Evolutionary conservation across 2,113 vertebrate genomes (phyloP), one percentile per base, ranked within the genome.

Genomic region (Syngnathus scovelli): DNA sequence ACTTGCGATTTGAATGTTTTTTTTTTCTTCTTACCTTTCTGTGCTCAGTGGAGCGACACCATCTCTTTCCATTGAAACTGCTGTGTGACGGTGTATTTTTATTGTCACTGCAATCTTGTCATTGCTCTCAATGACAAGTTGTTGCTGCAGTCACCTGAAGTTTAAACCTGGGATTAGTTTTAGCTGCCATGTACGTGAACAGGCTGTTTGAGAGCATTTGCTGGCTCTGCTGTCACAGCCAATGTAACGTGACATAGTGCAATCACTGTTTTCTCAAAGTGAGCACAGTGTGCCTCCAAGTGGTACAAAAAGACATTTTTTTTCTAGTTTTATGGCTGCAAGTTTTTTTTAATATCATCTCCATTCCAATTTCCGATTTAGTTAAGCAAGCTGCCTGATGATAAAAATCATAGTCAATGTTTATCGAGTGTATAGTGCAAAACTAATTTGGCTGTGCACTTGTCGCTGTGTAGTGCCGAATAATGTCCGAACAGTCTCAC

Each of bases 81-180:
- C 68, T 73, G 44, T 66, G 68, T 75, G 72, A 80, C 69, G 68
- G 61, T 44, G 61, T 82, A 70, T 80, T 81, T 71, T 70, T 44
- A 69, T 79, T 71, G 72, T 82, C 67, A 59, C 70, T 78, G 68
- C 70, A 69, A 44, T 79, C 69, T 70, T 52, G 66, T 75, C 73
- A 81, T 75, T 80, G 69, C 74, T 63, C 78, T 80, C 76, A 81
- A 69, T 84, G 76, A 76, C 59, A 51, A 59, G 75, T 81, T 77
- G 74, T 60, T 5, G 9, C 60, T 10, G 56, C 39, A 77, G 65
- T 81, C 78, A 79, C 77, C 66, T 78, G 69, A 21, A 67, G 67
- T 76, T 81, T 78, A 82, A 83, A 71, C 77, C 75, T 70, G 64
- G 72, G 77, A 87, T 87, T 87, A 81, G 69, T 75, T 78, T 79